Base-by-base conservation (phyloP, 2,113 vertebrate genomes). In the Corythoichthys haematopterus region DNA sequence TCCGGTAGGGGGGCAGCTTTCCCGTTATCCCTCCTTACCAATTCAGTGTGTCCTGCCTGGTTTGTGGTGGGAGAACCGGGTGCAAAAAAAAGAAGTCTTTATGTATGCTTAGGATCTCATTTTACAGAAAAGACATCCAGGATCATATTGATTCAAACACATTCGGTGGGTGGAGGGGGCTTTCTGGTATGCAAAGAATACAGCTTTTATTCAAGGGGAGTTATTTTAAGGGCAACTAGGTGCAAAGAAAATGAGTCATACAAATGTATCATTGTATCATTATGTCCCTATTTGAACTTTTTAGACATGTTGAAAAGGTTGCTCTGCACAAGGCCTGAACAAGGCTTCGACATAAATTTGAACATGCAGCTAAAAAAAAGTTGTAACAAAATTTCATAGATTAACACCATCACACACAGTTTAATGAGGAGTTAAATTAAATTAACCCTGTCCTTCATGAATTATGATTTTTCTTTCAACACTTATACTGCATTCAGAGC, bases 21-120 rank as follows among this genome's bases (percentile, higher is more conserved):
- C 62, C 65, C 53, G 56, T 78, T 67, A 66, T 82, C 52, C 57
- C 20, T 77, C 36, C 46, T 53, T 61, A 33, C 52, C 40, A 65
- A 62, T 63, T 63, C 45, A 13, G 15, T 10, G 33, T 78, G 43
- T 68, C 64, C 66, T 36, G 53, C 1, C 7, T 61, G 63, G 40
- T 63, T 68, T 69, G 59, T 52, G 13, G 59, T 65, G 55, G 45
- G 70, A 0, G 37, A 46, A 1, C 59, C 38, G 11, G 40, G 4
- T 9, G n/a, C 16, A 59, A 38, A 57, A 56, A 59, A n/a, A 58
- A 58, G 20, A 62, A 62, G 59, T 46, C 59, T 61, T 61, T 45
- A 20, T 61, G 38, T 61, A 20, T 4, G 6, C n/a, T 5, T 43
- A 45, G 38, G 43, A 11, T 61, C 38, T 2, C 10, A 15, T n/a